Percentiles rank a stretch among this genome's conserved stretches.
phyloP scores from a whole-genome alignment of 2,797 vertebrate genomes.

The Premnoplex brunnescens region DNA sequence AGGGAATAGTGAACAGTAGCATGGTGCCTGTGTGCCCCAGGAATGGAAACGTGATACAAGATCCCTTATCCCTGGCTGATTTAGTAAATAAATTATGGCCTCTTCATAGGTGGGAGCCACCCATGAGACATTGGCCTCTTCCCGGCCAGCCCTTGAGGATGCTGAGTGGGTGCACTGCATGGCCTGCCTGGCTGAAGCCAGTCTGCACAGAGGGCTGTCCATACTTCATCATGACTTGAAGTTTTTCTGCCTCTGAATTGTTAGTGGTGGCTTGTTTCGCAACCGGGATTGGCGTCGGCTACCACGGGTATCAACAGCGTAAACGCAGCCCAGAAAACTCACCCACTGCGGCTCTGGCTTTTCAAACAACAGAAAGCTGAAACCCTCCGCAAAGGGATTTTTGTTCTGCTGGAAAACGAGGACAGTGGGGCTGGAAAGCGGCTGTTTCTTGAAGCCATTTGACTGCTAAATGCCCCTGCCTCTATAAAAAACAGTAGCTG shows the following conservation, averaged over 20 bases:
- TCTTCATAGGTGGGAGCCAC: background rate
- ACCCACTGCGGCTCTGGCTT: background rate
- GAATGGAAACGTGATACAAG: background rate
- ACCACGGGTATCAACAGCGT: background rate
- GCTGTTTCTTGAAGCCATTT: background rate
- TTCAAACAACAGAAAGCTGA: background rate
- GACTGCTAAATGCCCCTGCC: background rate
- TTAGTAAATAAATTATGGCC: background rate
- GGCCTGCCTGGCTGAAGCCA: accelerated
- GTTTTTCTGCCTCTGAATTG: background rate
- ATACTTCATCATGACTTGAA: accelerated
- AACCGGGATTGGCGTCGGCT: background rate
- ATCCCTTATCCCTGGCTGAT: background rate
- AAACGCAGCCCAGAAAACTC: background rate
- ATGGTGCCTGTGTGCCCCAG: background rate
- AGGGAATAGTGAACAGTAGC: background rate
- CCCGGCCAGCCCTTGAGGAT: background rate
- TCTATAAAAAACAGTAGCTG: background rate
- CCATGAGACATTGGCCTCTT: background rate
- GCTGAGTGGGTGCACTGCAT: background rate
- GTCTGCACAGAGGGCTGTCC: background rate
- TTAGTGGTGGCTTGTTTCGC: background rate
- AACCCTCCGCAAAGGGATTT: background rate
- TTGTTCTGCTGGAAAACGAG: background rate
- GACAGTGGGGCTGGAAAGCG: background rate